These are phyloP conservation scores for Chaetops frenatus DNA, from an alignment of 2,113 vertebrate genomes.

Conservation along the genomic window DNA sequence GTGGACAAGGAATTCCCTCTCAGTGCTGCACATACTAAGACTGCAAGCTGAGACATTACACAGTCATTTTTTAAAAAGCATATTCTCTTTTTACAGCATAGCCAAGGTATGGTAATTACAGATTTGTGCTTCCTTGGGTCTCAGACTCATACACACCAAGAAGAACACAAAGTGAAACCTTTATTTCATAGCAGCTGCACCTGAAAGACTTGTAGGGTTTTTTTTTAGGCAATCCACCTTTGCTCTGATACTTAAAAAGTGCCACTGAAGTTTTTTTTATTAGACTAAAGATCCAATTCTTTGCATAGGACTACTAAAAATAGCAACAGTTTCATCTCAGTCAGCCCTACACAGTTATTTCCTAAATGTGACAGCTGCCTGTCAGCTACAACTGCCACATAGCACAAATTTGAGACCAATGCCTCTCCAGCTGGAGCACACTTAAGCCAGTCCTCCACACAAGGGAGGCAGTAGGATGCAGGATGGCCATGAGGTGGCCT, in stretches of 20 bases:
- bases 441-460: not conserved
- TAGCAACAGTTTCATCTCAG: not conserved
- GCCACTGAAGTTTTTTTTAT: not conserved
- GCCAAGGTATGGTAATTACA: not conserved
- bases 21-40: not conserved
- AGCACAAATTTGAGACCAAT: not conserved
- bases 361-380: not conserved
- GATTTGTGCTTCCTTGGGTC: fast-evolving
- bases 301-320: not conserved
- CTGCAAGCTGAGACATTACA: not conserved
- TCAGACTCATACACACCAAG: not conserved
- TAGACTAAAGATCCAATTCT: not conserved
- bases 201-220: fast-evolving
- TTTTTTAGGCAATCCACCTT: not conserved
- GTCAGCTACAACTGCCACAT: not conserved
- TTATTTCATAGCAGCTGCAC: not conserved
- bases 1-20: not conserved
- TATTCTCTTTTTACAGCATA: not conserved
- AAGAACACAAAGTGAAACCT: not conserved
- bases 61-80: fast-evolving
- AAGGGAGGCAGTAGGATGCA: not conserved
- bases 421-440: not conserved
- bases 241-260: not conserved
- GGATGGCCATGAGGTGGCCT: not conserved
- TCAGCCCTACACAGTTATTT: not conserved